Percentiles rank a stretch among this genome's conserved stretches.
Evolutionary conservation across 2,797 vertebrate genomes (phyloP).

Genomic region (Chelmon rostratus): DNA sequence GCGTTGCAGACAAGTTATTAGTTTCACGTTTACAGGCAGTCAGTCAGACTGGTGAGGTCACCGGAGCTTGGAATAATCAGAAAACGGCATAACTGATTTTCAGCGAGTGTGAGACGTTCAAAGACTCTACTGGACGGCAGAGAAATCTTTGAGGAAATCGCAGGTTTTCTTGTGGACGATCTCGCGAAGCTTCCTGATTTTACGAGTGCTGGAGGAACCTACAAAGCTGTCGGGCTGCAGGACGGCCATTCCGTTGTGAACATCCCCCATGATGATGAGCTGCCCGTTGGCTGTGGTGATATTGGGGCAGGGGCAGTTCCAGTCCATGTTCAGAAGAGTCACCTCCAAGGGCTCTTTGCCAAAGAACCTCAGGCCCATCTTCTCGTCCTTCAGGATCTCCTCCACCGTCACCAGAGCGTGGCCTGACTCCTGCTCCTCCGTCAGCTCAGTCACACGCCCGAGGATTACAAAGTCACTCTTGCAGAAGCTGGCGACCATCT

Average conservation of each 20-base stretch:
- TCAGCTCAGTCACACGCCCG: conserved; percentile 92
- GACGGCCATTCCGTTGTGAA: conserved; percentile 95
- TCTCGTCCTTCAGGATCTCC: conserved; percentile 98
- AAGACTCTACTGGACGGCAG: conserved; percentile 85
- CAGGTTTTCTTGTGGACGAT: conserved; percentile 96
- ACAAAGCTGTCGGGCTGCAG: conserved; percentile 96
- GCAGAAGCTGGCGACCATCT: conserved; percentile 98
- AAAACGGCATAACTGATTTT: conserved; percentile 16
- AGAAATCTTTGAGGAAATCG: conserved; percentile 94
- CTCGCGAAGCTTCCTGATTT: conserved; percentile 93
- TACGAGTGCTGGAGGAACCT: conserved; percentile 88
- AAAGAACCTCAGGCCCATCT: conserved; percentile 98
- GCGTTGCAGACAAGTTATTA: conserved; percentile 28
- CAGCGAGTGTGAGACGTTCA: neutral
- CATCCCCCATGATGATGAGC: conserved; percentile 97
- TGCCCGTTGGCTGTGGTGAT: conserved; percentile 90
- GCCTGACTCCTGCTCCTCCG: conserved; percentile 93
- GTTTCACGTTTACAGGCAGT: conserved; percentile 41
- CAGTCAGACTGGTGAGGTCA: conserved; percentile 71
- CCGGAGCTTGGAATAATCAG: conserved; percentile 46
- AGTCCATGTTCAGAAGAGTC: conserved; percentile 95
- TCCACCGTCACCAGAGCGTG: conserved; percentile 94
- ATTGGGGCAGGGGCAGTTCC: conserved; percentile 97
- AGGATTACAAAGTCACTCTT: conserved; percentile 96
- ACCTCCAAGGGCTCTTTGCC: conserved; percentile 95